Evolutionary conservation across 1,140 invertebrate genomes (phyloP), one percentile per base, ranked within the genome.

Genomic region (Apis florea): DNA sequence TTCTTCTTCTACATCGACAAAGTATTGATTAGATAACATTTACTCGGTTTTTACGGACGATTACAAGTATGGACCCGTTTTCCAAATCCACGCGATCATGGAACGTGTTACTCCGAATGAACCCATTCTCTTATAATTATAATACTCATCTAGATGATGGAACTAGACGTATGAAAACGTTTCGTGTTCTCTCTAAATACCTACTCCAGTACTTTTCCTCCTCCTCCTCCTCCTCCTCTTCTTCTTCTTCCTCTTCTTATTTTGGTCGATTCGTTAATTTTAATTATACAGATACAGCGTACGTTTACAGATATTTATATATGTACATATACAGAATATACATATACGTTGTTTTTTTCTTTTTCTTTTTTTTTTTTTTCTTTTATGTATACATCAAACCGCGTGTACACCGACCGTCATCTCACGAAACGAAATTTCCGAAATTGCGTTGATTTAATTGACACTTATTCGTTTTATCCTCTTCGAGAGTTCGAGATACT

Each of bases 31-130:
- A 64, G 24, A 40, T 83, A 79, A 83, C 71, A 75, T 66, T 81
- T 79, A 78, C 26, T 84, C 24, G 51, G 0, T n/a, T n/a, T n/a
- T n/a, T 74, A 83, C 56, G 87, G 71, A 79, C 73, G 70, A 74
- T 75, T 56, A 72, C 40, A 85, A 75, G 49, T 72, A 86, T 91
- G 90, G 90, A 91, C 88, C 90, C 90, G 89, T 91, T 90, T 54
- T 88, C 90, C 76, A 84, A 90, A 91, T 89, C 85, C 85, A 79
- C 76, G 66, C 79, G 63, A 79, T 79, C 79, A 82, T 81, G 61
- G 67, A 71, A 67, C 72, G 49, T 54, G 53, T 54, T 54, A 58
- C 21, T n/a, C 26, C 8, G 24, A 19, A 71, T 71, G 19, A 71
- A 11, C 24, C 15, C 19, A n/a, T 49, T 3, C 19, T 47, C 12